Evolutionary conservation across 2,113 vertebrate genomes (phyloP).

Genomic region (Platichthys stellatus): DNA sequence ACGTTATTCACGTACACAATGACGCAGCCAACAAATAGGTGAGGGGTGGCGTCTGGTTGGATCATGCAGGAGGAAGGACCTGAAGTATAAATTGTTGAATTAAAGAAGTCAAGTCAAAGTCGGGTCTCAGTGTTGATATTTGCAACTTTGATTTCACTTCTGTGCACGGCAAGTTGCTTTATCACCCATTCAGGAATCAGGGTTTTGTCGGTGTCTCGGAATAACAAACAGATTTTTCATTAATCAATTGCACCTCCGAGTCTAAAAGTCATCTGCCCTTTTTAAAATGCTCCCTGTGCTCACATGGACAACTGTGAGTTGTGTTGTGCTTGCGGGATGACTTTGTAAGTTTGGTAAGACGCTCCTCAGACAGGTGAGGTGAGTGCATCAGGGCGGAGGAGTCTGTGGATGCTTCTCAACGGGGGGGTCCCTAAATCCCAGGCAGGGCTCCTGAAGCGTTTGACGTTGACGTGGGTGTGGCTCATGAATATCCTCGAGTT

Average conservation of each 20-base stretch:
- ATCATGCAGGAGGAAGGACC: no score
- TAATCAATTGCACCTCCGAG: neutral
- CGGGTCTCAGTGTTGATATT: no score
- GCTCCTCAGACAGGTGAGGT: conserved; percentile 52
- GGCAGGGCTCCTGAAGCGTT: conserved; percentile 29
- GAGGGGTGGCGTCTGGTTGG: no score
- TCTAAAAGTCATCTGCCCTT: neutral
- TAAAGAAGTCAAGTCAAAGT: neutral
- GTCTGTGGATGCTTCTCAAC: conserved; percentile 22
- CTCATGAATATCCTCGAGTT: conserved; percentile 53
- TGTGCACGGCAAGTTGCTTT: neutral
- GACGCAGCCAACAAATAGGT: neutral
- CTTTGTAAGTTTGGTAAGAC: conserved; percentile 34
- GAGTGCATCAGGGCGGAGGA: conserved; percentile 22
- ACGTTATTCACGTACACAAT: neutral
- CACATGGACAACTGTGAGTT: neutral
- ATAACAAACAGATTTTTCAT: neutral
- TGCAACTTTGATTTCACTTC: no score
- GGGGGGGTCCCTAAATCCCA: conserved; percentile 34
- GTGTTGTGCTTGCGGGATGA: conserved; percentile 25
- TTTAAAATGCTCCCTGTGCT: conserved; percentile 11
- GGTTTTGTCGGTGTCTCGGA: neutral
- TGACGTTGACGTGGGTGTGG: conserved; percentile 37
- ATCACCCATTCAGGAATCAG: neutral
- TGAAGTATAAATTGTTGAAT: neutral